Base-by-base conservation (phyloP, 2,888 invertebrate species). In the Zonitis immaculata region DNA sequence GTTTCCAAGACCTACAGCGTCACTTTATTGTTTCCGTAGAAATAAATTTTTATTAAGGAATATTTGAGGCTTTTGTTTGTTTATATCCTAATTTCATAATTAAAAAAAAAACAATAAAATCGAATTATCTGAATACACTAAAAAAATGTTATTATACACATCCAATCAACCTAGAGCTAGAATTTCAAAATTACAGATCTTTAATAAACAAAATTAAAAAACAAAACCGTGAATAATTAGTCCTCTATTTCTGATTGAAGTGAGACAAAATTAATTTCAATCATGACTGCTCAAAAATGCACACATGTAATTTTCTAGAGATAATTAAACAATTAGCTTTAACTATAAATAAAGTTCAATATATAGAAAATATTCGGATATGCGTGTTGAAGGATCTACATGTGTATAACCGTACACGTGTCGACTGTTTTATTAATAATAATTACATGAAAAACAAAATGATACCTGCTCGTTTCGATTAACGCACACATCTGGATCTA, bases 1-100 rank as follows among this genome's bases (percentile, higher is more conserved):
- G 43, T 50, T 44, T 30, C 42, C 55, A 39, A 39, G 39, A 18
- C 39, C 39, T 39, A 46, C 49, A 51, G 42, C 16, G 18, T 44
- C 44, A 39, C 48, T 54, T 55, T 55, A 49, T 51, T 51, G 51
- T 51, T 51, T 51, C 27, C 44, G 43, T 51, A 44, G 16, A 27
- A 16, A 45, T 45, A 45, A 30, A 45, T 45, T 45, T 25, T n/a
- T 45, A 45, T 45, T 28, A 18, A 30, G 6, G 45, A 30, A 45
- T 28, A 45, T 18, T 28, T 18, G 16, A 44, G 22, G n/a, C n/a
- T 16, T 12, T 27, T 14, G 9, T 44, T 27, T 27, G 14, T 16
- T 6, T 14, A 4, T 26, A 25, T 16, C 2, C 9, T 14, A n/a
- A 22, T 27, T 28, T 18, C 12, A 18, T 44, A n/a, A n/a, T n/a